Evolutionary conservation across 2,797 vertebrate species (phyloP).

Genomic region (Xerus rutilus): DNA sequence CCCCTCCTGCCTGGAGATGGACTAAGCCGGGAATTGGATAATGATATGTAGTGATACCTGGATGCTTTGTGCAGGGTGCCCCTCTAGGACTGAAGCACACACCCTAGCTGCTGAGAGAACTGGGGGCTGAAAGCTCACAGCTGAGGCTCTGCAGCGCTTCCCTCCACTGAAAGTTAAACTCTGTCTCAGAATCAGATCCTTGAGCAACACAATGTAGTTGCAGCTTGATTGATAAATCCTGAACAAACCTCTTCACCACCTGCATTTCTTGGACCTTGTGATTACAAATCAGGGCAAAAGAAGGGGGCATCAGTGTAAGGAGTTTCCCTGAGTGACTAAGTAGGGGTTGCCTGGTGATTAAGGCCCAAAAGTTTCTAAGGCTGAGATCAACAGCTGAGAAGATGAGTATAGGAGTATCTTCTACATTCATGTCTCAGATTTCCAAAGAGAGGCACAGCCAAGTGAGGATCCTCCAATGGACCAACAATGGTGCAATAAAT

Average conservation of each 20-base stretch:
- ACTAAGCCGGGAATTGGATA: neutral
- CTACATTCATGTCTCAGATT: neutral
- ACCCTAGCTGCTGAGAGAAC: too few species aligned
- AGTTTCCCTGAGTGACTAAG: neutral
- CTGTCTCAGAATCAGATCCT: neutral
- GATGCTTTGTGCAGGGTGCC: too few species aligned
- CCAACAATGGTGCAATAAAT: neutral
- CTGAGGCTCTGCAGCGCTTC: neutral
- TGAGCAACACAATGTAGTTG: neutral
- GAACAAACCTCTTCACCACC: neutral
- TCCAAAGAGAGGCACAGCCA: neutral
- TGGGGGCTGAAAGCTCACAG: neutral
- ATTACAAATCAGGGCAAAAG: neutral
- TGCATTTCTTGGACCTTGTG: neutral
- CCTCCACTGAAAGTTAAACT: neutral
- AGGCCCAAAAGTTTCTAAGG: neutral
- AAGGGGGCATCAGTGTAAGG: neutral
- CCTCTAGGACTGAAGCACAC: neutral
- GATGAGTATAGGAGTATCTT: neutral
- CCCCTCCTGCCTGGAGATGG: neutral
- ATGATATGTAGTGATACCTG: neutral
- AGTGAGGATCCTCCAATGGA: neutral
- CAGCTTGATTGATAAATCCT: neutral
- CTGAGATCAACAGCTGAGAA: neutral
- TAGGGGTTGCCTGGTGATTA: neutral